Evolutionary conservation across 2,113 vertebrate species (phyloP), one percentile per base, ranked within the genome.

Genomic region (Origma solitaria): DNA sequence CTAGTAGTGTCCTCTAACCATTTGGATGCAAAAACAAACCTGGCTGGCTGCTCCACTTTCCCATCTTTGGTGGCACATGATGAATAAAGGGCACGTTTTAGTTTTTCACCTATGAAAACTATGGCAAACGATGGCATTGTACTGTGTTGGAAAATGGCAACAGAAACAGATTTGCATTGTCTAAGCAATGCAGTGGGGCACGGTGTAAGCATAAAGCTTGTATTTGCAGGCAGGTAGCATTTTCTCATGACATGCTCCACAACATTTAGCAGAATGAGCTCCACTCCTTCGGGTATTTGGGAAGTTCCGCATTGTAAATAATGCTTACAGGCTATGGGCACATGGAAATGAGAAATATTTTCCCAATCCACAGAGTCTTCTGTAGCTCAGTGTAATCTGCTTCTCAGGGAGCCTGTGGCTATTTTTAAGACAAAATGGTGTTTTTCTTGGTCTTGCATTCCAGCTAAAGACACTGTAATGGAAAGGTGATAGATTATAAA

Each of bases 401-500:
- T 94, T 94, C 88, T 87, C 80, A 91, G 65, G 53, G 69, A 92
- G 61, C 60, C 50, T 65, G 80, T 40, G 80, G 53, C 65, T 94
- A 89, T 95, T 94, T 90, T 90, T 81, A 88, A 81, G 76, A 69
- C 57, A 94, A 83, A 94, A 84, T 22, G 2, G 18, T 95, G 65
- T 75, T 97, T 92, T 95, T 86, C 80, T 96, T 88, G 65, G 79
- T 96, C 85, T 90, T 92, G 28, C 71, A 47, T n/a, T 88, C 72
- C 82, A 81, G 35, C 53, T 95, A 90, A 95, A 96, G 79, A 82
- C 69, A 90, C n/a, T 57, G 64, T 71, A 88, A 92, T 64, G 61
- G 80, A 92, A 94, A 96, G 42, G 65, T 64, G 56, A 93, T 61
- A 90, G 86, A 94, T 88, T 85, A 81, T 47, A 73, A 83, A 68